Percentiles rank a stretch among this genome's conserved stretches.
These are phyloP conservation scores for Mythimna impura DNA, from an alignment of 2,888 invertebrate genomes.

Conservation along the genomic window DNA sequence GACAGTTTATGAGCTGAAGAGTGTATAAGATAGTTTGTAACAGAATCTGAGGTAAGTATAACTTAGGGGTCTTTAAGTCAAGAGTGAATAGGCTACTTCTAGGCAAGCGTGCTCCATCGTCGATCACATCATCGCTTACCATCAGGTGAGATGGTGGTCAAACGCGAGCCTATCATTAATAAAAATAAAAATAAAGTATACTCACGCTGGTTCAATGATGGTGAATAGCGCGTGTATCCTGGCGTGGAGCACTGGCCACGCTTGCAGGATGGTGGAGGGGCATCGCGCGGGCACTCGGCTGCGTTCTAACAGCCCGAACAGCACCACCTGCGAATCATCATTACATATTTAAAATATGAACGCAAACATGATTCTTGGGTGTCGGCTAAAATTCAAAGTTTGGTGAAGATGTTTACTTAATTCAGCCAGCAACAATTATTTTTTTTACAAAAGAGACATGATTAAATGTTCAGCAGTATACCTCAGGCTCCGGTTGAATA, in stretches of 20 bases:
- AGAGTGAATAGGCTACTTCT: no score
- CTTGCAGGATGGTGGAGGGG: constrained; percentile 96
- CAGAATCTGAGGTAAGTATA: background rate
- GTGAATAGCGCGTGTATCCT: constrained; percentile 97
- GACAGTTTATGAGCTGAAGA: background rate
- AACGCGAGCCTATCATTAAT: no score
- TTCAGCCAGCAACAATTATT: background rate
- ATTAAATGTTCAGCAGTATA: background rate
- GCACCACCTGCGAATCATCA: constrained; percentile 88
- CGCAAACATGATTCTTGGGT: background rate
- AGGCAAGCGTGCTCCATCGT: no score
- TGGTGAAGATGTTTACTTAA: background rate
- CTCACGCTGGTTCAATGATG: constrained; percentile 98
- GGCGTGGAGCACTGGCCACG: constrained; percentile 98
- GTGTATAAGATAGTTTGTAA: no score
- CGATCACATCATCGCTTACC: no score
- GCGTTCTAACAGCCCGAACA: constrained; percentile 97
- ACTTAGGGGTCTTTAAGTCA: no score
- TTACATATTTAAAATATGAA: background rate
- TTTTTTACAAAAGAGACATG: background rate
- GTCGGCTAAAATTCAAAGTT: background rate
- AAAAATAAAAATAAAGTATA: no score
- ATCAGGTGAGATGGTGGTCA: no score
- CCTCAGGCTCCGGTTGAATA: background rate
- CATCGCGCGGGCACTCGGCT: constrained; percentile 95